These are phyloP conservation scores for Tipula lateralis DNA, from an alignment of 2,888 invertebrate genomes.

Conservation along the genomic window DNA sequence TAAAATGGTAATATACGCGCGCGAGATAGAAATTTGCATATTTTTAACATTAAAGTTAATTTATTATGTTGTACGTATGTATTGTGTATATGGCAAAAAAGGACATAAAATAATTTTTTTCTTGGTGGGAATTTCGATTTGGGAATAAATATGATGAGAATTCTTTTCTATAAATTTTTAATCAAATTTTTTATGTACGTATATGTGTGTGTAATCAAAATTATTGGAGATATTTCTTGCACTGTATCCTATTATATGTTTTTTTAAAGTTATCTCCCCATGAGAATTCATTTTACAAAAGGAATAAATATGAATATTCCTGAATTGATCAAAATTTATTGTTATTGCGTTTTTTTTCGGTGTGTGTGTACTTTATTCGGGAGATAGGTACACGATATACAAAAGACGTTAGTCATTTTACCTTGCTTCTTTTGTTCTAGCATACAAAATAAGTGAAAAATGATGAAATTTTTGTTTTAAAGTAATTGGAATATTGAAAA, in stretches of 20 bases:
- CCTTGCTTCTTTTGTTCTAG: neutral
- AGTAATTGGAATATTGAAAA: neutral
- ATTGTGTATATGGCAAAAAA: neutral
- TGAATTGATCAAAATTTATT: conserved; percentile 35
- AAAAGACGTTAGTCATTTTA: conserved; percentile 33
- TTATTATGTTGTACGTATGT: neutral
- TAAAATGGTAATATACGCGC: neutral
- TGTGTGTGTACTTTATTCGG: neutral
- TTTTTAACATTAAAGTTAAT: conserved; percentile 28
- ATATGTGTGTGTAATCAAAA: neutral
- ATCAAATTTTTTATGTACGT: conserved; percentile 3
- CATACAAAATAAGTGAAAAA: neutral
- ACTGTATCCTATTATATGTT: conserved; percentile 24
- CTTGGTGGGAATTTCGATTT: conserved; percentile 24
- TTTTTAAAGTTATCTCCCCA: conserved; percentile 20
- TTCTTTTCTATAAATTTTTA: conserved; percentile 1
- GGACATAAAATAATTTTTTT: neutral
- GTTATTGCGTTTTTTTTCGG: conserved; percentile 34
- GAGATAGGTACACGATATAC: neutral
- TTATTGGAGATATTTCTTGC: conserved; percentile 12
- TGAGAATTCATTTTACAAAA: conserved; percentile 29
- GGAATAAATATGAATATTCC: conserved; percentile 33
- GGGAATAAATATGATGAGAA: conserved; percentile 19
- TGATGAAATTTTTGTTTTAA: neutral
- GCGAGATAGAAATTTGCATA: conserved; percentile 26